These are phyloP conservation scores for Drosophila rubida DNA, from an alignment of 2,888 invertebrate species.

Conservation along the genomic window DNA sequence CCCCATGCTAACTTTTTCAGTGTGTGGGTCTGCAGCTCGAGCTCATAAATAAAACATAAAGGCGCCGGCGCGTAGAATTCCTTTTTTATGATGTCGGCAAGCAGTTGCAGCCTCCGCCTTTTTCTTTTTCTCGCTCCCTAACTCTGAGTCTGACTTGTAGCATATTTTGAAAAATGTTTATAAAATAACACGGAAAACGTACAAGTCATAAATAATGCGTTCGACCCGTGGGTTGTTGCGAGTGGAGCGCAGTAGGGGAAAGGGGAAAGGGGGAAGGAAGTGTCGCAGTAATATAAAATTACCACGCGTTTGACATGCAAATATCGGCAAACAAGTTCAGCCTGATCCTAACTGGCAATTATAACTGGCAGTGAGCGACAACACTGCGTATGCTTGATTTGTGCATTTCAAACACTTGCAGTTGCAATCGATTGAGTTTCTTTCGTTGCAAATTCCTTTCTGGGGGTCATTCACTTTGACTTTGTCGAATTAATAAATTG, in stretches of 20 bases:
- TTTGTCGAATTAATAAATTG: conserved; percentile 68
- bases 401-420: neutral
- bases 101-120: conserved; percentile 56
- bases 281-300: conserved; percentile 76
- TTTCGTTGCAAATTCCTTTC: conserved; percentile 7
- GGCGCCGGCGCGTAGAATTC: conserved; percentile 63
- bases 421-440: neutral
- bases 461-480: conserved; percentile 42
- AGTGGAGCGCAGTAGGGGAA: conserved; percentile 1
- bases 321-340: conserved; percentile 53
- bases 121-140: neutral
- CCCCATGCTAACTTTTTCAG: conserved; percentile 58
- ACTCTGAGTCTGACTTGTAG: conserved; percentile 30
- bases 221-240: conserved; percentile 36
- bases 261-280: conserved; percentile 12
- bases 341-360: conserved; percentile 45
- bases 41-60: conserved; percentile 81
- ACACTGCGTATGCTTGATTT: conserved; percentile 28
- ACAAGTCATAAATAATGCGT: conserved; percentile 81
- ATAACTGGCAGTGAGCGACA: conserved; percentile 7
- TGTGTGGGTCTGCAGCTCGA: conserved; percentile 34
- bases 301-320: conserved; percentile 77
- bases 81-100: conserved; percentile 70
- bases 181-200: conserved; percentile 76
- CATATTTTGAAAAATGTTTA: conserved; percentile 80